Evolutionary conservation across 1,140 invertebrate species (phyloP).

Genomic region (Drosophila tristis): DNA sequence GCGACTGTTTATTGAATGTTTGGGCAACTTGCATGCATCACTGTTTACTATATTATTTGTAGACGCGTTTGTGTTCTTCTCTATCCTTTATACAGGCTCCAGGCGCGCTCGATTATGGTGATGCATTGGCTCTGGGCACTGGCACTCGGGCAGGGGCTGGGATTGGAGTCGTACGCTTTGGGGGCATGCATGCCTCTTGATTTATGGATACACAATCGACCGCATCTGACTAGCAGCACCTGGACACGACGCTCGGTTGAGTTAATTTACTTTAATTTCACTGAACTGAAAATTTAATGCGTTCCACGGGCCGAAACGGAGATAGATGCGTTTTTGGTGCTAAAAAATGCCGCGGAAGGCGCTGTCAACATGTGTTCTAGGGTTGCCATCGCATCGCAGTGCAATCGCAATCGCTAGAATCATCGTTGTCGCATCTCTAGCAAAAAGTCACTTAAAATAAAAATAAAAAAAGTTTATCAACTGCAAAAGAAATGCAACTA

Average conservation of each 20-base stretch:
- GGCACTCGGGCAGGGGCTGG: too few species aligned
- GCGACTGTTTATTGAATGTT: constrained; percentile 30
- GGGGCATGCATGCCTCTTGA: constrained; percentile 44
- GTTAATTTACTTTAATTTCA: constrained; percentile 31
- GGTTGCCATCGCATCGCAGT: not conserved
- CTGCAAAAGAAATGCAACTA: too few species aligned
- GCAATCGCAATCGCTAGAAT: not conserved
- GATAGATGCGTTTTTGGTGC: constrained; percentile 32
- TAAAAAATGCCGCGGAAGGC: constrained; percentile 63
- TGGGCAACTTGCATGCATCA: constrained; percentile 58
- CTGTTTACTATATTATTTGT: constrained; percentile 38
- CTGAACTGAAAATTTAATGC: constrained; percentile 75
- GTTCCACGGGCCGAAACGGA: constrained; percentile 63
- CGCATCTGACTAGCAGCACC: too few species aligned
- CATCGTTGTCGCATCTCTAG: too few species aligned
- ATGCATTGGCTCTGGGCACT: constrained; percentile 19
- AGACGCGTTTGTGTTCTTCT: constrained; percentile 19
- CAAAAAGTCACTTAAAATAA: not conserved
- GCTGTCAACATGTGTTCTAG: constrained; percentile 64
- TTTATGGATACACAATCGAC: not conserved
- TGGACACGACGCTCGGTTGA: too few species aligned
- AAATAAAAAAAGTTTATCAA: constrained; percentile 26
- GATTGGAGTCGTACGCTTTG: constrained; percentile 37
- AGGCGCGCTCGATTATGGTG: constrained; percentile 45
- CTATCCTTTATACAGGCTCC: constrained; percentile 28